A percentile compares a stretch with the other conserved stretches of the same genome.
phyloP scores from a whole-genome alignment of 2,113 vertebrate species.

The Bubo blakistoni region DNA sequence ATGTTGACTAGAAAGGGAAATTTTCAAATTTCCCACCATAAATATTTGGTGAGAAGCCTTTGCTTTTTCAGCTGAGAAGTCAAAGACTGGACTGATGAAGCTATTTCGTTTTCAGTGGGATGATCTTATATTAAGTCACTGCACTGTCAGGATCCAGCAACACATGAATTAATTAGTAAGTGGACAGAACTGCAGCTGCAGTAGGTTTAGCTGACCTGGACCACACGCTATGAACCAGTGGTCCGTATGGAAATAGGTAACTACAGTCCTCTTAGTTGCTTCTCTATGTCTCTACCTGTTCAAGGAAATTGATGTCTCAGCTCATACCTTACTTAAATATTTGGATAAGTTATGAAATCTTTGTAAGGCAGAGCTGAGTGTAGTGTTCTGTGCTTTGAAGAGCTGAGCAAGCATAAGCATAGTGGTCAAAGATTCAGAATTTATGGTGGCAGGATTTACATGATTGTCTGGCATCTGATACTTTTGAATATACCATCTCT shows the following conservation, averaged over 20 bases:
- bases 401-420: background rate
- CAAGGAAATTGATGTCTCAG: background rate
- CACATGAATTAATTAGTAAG: background rate
- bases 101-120: background rate
- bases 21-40: background rate
- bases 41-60: background rate
- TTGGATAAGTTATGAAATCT: background rate
- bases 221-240: background rate
- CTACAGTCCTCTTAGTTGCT: background rate
- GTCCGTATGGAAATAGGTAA: background rate
- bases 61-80: background rate
- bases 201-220: background rate
- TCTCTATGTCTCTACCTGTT: background rate
- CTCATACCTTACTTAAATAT: accelerated
- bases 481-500: background rate
- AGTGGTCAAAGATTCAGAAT: background rate
- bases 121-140: background rate
- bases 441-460: background rate
- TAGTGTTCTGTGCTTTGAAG: background rate
- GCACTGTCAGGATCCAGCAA: background rate
- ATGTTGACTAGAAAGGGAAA: background rate
- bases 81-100: background rate
- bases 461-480: background rate
- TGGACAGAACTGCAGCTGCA: background rate
- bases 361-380: background rate